These are phyloP conservation scores for Hemicordylus capensis DNA, from an alignment of 2,113 vertebrate species.

Conservation along the genomic window DNA sequence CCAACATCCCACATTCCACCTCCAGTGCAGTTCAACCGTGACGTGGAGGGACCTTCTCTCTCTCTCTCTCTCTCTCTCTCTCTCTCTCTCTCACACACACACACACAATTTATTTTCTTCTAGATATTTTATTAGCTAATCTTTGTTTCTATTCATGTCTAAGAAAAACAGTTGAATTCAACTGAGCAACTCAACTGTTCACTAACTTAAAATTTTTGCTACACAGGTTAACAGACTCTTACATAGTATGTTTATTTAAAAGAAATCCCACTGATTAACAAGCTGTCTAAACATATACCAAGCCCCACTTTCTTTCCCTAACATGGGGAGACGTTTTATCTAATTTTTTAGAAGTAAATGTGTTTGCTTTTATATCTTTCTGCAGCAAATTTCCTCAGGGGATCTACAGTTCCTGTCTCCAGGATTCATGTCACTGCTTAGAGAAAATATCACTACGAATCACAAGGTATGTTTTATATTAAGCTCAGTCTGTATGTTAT, in stretches of 20 bases:
- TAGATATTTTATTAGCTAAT: constrained; percentile 71
- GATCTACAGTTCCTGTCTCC: constrained; percentile 31
- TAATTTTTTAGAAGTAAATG: constrained; percentile 20
- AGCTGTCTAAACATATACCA: constrained; percentile 20
- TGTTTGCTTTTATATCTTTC: constrained; percentile 48
- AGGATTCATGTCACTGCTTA: constrained; percentile 37
- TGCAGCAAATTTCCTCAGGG: constrained; percentile 49
- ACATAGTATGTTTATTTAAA: constrained; percentile 43
- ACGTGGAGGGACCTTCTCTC: constrained; percentile 75
- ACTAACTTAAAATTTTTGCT: constrained; percentile 24
- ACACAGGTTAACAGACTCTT: constrained; percentile 40
- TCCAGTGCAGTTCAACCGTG: constrained; percentile 82
- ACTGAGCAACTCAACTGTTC: constrained; percentile 45
- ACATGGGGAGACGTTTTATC: constrained; percentile 40
- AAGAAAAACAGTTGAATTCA: constrained; percentile 61
- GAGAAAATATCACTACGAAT: constrained; percentile 36
- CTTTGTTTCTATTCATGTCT: constrained; percentile 47
- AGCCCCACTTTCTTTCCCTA: constrained; percentile 22
- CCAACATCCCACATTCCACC: constrained; percentile 76
- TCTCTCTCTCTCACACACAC: constrained; percentile 29
- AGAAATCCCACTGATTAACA: constrained; percentile 53
- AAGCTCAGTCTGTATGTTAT: constrained; percentile 20
- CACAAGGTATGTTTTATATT: constrained; percentile 34
- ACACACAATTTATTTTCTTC: constrained; percentile 62
- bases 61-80: constrained; percentile 49